phyloP scores from a whole-genome alignment of 2,797 vertebrate species.

The Echiichthys vipera region DNA sequence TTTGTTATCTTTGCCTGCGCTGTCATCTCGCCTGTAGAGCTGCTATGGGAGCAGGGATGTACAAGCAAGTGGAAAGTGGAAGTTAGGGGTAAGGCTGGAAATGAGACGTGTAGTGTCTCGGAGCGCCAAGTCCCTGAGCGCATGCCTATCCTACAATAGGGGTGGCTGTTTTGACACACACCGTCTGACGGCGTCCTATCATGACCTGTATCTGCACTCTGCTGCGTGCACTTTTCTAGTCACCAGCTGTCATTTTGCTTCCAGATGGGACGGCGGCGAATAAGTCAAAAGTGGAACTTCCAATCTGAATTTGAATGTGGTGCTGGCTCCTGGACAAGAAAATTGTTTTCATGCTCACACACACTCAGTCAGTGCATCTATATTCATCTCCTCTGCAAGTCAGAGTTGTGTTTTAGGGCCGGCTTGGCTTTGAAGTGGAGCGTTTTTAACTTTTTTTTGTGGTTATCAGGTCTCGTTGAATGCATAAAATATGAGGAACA shows the following conservation, averaged over 20 bases:
- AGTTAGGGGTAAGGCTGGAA: too few relatives aligned
- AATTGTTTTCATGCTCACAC: slow-evolving; percentile 16
- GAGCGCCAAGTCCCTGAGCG: too few relatives aligned
- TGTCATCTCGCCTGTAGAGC: too few relatives aligned
- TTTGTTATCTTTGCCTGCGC: too few relatives aligned
- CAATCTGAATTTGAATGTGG: slow-evolving; percentile 32
- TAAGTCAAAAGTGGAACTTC: slow-evolving; percentile 33
- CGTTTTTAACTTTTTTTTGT: slow-evolving; percentile 11
- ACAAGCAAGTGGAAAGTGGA: too few relatives aligned
- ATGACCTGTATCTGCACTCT: too few relatives aligned
- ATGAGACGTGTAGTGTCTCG: too few relatives aligned
- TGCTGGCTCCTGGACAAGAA: not conserved
- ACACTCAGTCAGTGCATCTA: not conserved
- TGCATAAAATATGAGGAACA: slow-evolving; percentile 36
- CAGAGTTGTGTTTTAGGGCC: not conserved
- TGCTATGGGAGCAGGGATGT: too few relatives aligned
- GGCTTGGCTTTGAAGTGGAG: slow-evolving; percentile 27
- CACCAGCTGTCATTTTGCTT: slow-evolving; percentile 37
- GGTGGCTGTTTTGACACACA: too few relatives aligned
- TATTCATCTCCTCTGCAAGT: slow-evolving; percentile 16
- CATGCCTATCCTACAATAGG: too few relatives aligned
- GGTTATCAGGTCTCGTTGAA: slow-evolving; percentile 6
- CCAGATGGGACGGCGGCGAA: slow-evolving; percentile 35
- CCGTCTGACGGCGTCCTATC: too few relatives aligned
- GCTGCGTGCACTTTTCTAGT: too few relatives aligned